phyloP scores from a whole-genome alignment of 2,113 vertebrate genomes.

The Actenoides lindsayi region DNA sequence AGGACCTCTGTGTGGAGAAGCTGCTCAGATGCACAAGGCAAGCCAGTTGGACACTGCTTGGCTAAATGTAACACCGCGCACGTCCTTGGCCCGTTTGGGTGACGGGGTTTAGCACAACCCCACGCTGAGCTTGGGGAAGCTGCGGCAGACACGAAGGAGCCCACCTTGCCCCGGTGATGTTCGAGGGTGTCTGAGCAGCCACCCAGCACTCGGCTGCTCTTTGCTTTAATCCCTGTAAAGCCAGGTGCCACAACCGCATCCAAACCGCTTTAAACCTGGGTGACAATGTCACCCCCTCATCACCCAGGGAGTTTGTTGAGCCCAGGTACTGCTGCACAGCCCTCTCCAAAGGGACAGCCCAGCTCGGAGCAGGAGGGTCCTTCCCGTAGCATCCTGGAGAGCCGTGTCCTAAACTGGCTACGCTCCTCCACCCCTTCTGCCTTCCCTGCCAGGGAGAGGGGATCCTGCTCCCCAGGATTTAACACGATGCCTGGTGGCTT shows the following conservation, averaged over 20 bases:
- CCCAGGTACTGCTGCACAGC: not conserved
- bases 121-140: not conserved
- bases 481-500: not conserved
- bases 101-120: not conserved
- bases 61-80: not conserved
- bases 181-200: not conserved
- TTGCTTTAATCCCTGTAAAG: not conserved
- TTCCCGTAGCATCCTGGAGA: not conserved
- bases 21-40: not conserved
- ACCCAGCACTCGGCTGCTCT: not conserved
- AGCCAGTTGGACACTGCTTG: accelerated
- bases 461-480: not conserved
- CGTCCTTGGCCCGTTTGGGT: not conserved
- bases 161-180: not conserved
- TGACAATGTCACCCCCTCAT: not conserved
- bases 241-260: not conserved
- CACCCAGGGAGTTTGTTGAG: not conserved
- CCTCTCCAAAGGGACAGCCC: not conserved
- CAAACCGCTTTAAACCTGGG: not conserved
- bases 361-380: accelerated
- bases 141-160: not conserved
- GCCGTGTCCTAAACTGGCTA: not conserved
- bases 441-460: not conserved
- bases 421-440: not conserved
- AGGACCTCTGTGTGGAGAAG: not conserved